Evolutionary conservation across 2,113 vertebrate species (phyloP).

Genomic region (Neolamprologus cancellatus): DNA sequence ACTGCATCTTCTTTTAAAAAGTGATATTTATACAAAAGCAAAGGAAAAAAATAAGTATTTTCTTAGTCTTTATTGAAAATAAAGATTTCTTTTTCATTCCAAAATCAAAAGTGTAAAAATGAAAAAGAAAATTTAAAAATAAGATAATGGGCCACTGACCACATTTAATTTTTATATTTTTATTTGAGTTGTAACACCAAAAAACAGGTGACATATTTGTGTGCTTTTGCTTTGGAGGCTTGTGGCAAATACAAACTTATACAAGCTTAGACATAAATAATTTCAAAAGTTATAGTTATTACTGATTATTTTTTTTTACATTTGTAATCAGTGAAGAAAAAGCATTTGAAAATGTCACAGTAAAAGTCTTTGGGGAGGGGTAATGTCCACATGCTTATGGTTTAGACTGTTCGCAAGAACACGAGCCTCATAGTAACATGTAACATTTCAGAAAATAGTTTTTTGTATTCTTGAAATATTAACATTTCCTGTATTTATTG

Average conservation of each 20-base stretch:
- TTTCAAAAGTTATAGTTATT: not conserved
- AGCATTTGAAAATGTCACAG: not conserved
- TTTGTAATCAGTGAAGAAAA: not conserved
- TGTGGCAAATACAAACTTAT: not conserved
- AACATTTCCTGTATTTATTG: not conserved
- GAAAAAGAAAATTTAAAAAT: accelerated
- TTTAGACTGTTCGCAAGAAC: not conserved
- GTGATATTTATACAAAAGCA: not conserved
- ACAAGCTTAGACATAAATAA: not conserved
- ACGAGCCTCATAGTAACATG: not conserved
- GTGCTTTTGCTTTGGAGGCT: not conserved
- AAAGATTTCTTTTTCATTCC: not conserved
- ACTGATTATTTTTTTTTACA: not conserved
- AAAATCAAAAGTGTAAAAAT: not conserved
- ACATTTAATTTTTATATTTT: not conserved
- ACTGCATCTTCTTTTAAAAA: not conserved
- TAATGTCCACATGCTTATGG: not conserved
- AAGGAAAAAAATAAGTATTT: not conserved
- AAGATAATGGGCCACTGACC: not conserved
- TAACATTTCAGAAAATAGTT: not conserved
- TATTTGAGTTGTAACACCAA: not conserved
- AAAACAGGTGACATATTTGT: not conserved
- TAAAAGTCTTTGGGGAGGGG: not conserved
- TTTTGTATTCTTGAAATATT: not conserved
- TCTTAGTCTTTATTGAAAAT: not conserved